Conservation (phyloP, 2,113 vertebrate species). For the Girardinichthys multiradiatus region DNA sequence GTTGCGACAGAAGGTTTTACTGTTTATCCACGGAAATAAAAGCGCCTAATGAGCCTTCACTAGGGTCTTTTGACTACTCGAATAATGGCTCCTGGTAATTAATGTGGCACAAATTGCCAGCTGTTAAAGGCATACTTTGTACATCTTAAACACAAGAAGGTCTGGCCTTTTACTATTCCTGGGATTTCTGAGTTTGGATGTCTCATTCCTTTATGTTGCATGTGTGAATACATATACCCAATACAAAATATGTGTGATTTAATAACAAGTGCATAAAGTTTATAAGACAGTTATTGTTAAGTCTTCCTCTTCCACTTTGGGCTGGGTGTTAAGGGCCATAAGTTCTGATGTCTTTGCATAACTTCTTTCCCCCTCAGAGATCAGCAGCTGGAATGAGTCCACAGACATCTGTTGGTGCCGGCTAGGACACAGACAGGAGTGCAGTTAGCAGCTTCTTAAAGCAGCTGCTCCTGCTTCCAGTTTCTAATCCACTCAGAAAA, state of each 20-base stretch:
- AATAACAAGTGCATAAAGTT: background rate
- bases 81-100: slow-evolving; percentile 73
- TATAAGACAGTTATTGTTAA: slow-evolving; percentile 5
- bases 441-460: slow-evolving; percentile 18
- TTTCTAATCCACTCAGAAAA: slow-evolving; percentile 41
- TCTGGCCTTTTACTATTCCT: slow-evolving; percentile 48
- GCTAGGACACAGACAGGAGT: slow-evolving; percentile 37
- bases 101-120: slow-evolving; percentile 62
- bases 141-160: slow-evolving; percentile 71
- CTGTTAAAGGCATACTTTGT: slow-evolving; percentile 47
- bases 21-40: slow-evolving; percentile 58
- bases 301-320: slow-evolving; percentile 4
- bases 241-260: background rate
- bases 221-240: background rate
- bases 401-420: slow-evolving; percentile 64
- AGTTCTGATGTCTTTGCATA: slow-evolving; percentile 64
- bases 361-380: slow-evolving; percentile 40
- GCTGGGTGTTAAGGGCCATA: slow-evolving; percentile 42
- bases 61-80: slow-evolving; percentile 47
- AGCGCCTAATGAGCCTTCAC: slow-evolving; percentile 64
- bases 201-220: background rate
- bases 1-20: slow-evolving; percentile 32
- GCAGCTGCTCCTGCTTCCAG: slow-evolving; percentile 60
- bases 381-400: slow-evolving; percentile 67
- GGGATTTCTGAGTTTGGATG: background rate